Conservation (phyloP, 2,797 vertebrate genomes). For the Myoxocephalus aenaeus region DNA sequence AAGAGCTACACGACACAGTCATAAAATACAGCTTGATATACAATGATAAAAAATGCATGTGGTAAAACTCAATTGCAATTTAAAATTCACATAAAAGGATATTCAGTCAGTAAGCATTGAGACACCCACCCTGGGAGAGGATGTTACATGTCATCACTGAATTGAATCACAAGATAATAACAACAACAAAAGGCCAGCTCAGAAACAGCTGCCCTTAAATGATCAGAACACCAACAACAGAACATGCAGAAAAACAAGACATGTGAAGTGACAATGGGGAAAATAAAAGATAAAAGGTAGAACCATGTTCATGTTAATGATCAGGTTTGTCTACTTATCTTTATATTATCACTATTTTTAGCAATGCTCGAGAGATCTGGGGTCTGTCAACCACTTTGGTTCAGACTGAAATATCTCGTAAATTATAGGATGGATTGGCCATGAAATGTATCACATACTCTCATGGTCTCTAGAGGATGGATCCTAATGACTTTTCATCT, state of each 20-base stretch:
- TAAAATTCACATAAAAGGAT: background rate
- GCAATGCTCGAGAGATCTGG: background rate
- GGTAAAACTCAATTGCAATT: background rate
- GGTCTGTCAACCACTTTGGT: background rate
- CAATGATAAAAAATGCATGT: background rate
- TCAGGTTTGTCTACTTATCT: background rate
- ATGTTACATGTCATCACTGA: background rate
- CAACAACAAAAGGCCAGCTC: constrained; percentile 1
- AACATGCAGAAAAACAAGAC: background rate
- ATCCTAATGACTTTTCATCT: background rate
- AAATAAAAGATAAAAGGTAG: background rate
- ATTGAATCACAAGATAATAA: constrained; percentile 9
- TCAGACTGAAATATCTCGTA: background rate
- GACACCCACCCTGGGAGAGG: background rate
- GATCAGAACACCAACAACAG: background rate
- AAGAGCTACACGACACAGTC: constrained; percentile 6
- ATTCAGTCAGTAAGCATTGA: background rate
- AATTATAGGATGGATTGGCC: background rate
- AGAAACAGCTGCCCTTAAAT: background rate
- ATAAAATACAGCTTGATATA: background rate
- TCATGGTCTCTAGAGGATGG: background rate
- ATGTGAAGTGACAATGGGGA: background rate
- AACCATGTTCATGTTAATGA: background rate
- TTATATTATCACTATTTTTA: background rate
- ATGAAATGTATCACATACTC: background rate